Evolutionary conservation across 1,140 invertebrate genomes (phyloP), one percentile per base, ranked within the genome.

Genomic region (Drosophila mayri): DNA sequence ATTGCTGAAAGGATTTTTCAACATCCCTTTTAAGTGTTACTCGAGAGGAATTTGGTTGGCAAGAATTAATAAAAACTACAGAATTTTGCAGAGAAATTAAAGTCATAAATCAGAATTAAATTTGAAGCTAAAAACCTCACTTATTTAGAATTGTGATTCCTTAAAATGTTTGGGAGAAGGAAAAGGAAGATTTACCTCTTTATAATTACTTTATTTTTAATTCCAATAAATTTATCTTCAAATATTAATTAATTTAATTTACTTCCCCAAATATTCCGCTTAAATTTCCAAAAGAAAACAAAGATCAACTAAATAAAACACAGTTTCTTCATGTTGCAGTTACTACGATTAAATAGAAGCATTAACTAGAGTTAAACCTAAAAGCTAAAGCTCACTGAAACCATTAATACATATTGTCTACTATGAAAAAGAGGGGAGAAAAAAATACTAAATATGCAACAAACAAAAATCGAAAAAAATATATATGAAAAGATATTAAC

Each of bases 251-350:
- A 30, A 11, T 3, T 60, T 22, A 2, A 22, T 20, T 41, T 28
- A 7, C 7, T 11, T 60, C n/a, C 10, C 5, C 30, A 32, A 25
- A 22, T 7, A 64, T 41, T 60, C 37, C 37, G 20, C 62, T 64
- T 46, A 16, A 30, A 65, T 25, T 38, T 22, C 20, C 2, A 20
- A 22, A 28, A 1, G 18, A 54, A 41, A 18, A 35, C 22, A 14
- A 40, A 74, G 20, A 72, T 22, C 38, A n/a, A 78, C 76, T 76
- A 70, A 70, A 60, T 40, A 55, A 47, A 78, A 55, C 50, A 55
- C 43, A 78, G 74, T 76, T 77, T 76, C 75, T 77, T 60, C 76
- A 77, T 61, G 75, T 76, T 77, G 72, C 72, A 77, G 75, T 77
- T 77, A 77, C 75, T 76, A 76, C 40, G 37, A 61, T 38, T 40